A percentile compares a stretch with the other conserved stretches of the same genome.
Conservation (phyloP, 2,797 vertebrate species). For the Monodelphis domestica region DNA sequence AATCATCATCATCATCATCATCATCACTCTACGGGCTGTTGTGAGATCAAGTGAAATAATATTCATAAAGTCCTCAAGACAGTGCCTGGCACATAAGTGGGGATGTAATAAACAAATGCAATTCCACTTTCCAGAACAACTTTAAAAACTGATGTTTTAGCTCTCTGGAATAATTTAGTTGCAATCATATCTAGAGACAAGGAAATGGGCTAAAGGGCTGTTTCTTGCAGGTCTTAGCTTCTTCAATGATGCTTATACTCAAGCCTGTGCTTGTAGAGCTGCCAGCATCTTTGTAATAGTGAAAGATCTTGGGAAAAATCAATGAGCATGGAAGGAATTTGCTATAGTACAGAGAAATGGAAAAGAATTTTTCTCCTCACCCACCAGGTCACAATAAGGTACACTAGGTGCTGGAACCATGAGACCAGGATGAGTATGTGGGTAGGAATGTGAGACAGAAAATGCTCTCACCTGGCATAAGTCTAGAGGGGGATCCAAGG, state of each 20-base stretch:
- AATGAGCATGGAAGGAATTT: slow-evolving; percentile 7
- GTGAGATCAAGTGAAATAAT: not conserved
- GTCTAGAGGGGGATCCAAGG: not conserved
- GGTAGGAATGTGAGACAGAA: not conserved
- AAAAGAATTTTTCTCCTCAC: slow-evolving; percentile 1
- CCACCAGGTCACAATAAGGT: not conserved
- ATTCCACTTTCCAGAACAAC: not conserved
- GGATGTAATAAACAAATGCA: not conserved
- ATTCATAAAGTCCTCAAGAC: not conserved
- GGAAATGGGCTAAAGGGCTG: not conserved
- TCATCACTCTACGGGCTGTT: not conserved
- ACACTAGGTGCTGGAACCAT: not conserved
- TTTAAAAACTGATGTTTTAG: slow-evolving; percentile 6
- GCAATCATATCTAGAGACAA: slow-evolving; percentile 10
- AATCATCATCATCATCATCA: too few species aligned
- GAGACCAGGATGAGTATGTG: not conserved
- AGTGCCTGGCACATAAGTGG: not conserved
- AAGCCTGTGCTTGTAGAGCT: slow-evolving; percentile 4
- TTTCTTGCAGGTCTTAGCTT: not conserved
- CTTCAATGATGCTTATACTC: not conserved
- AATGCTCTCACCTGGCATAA: not conserved
- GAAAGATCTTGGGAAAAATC: slow-evolving; percentile 34
- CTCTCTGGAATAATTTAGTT: slow-evolving; percentile 13
- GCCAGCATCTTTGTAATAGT: slow-evolving; percentile 25
- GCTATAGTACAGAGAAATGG: not conserved